phyloP scores from a whole-genome alignment of 2,797 vertebrate genomes.

The Anabas testudineus region DNA sequence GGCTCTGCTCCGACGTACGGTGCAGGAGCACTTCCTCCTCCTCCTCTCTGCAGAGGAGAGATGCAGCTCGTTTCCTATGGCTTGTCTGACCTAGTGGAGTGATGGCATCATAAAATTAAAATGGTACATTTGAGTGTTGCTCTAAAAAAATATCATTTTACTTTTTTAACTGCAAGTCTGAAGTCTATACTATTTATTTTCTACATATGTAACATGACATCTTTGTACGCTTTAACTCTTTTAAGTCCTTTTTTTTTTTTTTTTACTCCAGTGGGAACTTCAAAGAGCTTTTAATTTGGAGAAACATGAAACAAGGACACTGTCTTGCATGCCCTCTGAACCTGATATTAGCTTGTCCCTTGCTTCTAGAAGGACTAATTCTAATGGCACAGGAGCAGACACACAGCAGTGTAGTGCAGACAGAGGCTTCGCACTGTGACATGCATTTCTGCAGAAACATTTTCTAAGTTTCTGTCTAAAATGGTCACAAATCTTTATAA shows the following conservation, averaged over 20 bases:
- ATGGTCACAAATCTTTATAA: slow-evolving; percentile 4
- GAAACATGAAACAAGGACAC: slow-evolving; percentile 28
- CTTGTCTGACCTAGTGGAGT: slow-evolving; percentile 7
- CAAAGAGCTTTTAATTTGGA: slow-evolving; percentile 34
- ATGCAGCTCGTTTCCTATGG: slow-evolving; percentile 22
- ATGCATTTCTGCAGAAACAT: not conserved
- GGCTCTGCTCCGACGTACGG: slow-evolving; percentile 21
- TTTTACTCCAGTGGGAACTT: slow-evolving; percentile 3
- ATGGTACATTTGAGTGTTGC: not conserved
- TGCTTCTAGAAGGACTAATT: slow-evolving; percentile 9
- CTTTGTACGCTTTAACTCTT: not conserved
- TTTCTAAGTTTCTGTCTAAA: not conserved
- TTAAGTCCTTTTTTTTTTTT: slow-evolving; percentile 8
- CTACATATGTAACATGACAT: not conserved
- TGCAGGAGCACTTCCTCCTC: slow-evolving; percentile 8
- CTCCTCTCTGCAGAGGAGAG: not conserved
- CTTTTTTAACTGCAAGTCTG: not conserved
- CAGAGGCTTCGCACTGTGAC: not conserved
- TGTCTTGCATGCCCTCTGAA: not conserved
- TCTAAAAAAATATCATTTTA: not conserved
- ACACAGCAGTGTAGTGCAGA: not conserved
- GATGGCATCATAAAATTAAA: not conserved
- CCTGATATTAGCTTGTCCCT: slow-evolving; percentile 18
- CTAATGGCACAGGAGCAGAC: not conserved
- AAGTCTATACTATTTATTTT: not conserved